Evolutionary conservation across 1,140 invertebrate species (phyloP), one percentile per base, ranked within the genome.

Genomic region (Agrypnia vestita): DNA sequence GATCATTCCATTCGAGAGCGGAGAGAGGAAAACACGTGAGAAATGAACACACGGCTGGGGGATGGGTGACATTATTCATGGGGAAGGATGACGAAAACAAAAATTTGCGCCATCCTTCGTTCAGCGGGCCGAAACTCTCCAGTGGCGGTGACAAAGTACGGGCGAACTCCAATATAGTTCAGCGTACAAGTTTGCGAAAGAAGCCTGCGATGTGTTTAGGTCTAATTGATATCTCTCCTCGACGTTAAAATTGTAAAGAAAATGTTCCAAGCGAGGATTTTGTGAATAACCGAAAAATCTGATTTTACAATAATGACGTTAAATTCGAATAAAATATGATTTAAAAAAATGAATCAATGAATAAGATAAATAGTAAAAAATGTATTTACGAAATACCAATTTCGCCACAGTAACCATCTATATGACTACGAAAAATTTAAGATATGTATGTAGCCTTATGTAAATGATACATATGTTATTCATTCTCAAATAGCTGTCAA

Each of bases 21-120:
- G 44, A 69, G 64, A 69, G 46, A 49, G 43, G 64, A 69, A 69
- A 69, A 47, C 64, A 69, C 44, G 64, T 47, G 64, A 49, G 64
- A 47, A 69, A 47, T 69, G 64, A 47, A 64, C 35, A n/a, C 19
- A 25, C 61, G n/a, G n/a, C 19, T 64, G 21, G 25, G 25, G 25
- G 25, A 4, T 12, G 25, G 13, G 61, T 25, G 15, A 59, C 55
- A 59, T 59, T 59, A 59, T 59, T 59, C 55, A 59, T n/a, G 15
- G 6, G 12, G 12, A 6, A 17, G 55, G 21, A n/a, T 15, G 55
- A 19, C 13, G 55, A 59, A 59, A 59, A 59, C 55, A 59, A 59
- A 35, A 15, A 59, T 59, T 59, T 59, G 15, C 6, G 19, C 55
- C 9, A 21, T 12, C 55, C 21, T 59, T 59, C 15, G 55, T 59